A percentile compares a stretch with the other conserved stretches of the same genome.
Conservation (phyloP, 2,888 invertebrate species). For the Lucinisca nassula region DNA sequence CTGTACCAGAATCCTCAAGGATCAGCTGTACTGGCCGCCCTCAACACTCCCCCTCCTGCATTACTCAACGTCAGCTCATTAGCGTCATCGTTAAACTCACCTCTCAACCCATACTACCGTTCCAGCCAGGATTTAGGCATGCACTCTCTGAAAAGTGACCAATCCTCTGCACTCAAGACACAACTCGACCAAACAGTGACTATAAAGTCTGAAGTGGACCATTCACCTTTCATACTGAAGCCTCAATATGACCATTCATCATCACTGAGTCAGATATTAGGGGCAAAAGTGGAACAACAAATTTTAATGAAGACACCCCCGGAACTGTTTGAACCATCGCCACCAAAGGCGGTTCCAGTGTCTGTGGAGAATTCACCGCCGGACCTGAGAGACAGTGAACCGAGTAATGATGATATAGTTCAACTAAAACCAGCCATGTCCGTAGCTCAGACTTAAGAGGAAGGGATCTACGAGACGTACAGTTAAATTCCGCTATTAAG, state of each 20-base stretch:
- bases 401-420: conserved; percentile 60
- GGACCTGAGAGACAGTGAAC: conserved; percentile 49
- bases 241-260: neutral
- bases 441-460: conserved; percentile 58
- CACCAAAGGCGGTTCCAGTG: conserved; percentile 80
- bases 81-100: conserved; percentile 66
- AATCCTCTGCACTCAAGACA: neutral
- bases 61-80: conserved; percentile 72
- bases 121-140: conserved; percentile 25
- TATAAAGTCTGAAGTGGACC: conserved; percentile 65
- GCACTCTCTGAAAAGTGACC: neutral
- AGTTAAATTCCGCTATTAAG: too few species aligned
- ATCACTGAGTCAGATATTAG: neutral
- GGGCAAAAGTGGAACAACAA: neutral
- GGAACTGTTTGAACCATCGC: conserved; percentile 76
- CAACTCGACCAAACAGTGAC: neutral
- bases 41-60: conserved; percentile 70
- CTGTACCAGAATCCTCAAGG: conserved; percentile 67
- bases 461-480: too few species aligned
- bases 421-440: conserved; percentile 73
- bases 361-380: conserved; percentile 63
- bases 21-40: conserved; percentile 72
- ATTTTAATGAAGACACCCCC: conserved; percentile 53
- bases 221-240: conserved; percentile 25
- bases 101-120: conserved; percentile 60